Conservation (phyloP, 2,888 invertebrate genomes). For the Branchellion lobata region DNA sequence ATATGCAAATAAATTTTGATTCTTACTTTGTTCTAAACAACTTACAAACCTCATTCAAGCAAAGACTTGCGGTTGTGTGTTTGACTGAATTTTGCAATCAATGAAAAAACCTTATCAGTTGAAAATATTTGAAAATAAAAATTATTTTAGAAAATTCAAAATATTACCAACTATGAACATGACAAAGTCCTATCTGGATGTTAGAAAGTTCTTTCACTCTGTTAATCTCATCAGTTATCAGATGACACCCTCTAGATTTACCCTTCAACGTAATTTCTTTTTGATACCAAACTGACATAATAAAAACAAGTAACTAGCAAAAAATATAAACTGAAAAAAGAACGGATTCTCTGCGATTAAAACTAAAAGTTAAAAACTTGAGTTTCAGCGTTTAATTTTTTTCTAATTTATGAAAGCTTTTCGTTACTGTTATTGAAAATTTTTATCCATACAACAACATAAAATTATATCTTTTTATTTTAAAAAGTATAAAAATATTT, state of each 20-base stretch:
- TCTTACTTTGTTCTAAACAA: no score
- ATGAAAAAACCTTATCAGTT: constrained; percentile 14
- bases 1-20: no score
- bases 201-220: constrained; percentile 88
- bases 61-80: constrained; percentile 95
- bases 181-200: constrained; percentile 91
- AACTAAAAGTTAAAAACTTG: no score
- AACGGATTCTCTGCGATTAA: no score
- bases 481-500: no score
- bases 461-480: no score
- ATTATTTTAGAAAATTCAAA: not conserved
- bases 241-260: constrained; percentile 92
- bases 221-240: constrained; percentile 93
- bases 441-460: no score
- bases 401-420: not conserved
- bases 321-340: no score
- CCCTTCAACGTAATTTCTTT: constrained; percentile 92
- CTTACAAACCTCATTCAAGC: constrained; percentile 73
- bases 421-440: no score
- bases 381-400: no score
- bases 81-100: constrained; percentile 73
- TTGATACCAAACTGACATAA: constrained; percentile 98
- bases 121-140: not conserved
- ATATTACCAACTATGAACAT: constrained; percentile 86
- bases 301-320: no score